Evolutionary conservation across 2,797 vertebrate genomes (phyloP).

Genomic region (Phylloscopus collybita): DNA sequence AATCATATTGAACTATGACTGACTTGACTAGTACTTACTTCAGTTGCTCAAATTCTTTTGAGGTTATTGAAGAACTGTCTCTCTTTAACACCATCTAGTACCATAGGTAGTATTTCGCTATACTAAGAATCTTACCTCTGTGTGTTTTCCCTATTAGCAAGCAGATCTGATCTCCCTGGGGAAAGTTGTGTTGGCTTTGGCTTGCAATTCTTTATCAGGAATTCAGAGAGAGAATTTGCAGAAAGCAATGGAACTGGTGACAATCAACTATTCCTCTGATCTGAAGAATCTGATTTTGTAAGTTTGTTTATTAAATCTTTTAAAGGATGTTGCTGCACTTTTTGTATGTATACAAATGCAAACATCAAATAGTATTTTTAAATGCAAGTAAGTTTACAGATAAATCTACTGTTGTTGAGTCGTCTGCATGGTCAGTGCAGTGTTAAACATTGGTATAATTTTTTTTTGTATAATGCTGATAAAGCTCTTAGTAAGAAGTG

Average conservation of each 20-base stretch:
- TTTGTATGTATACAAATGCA: neutral
- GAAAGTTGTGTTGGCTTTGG: conserved; percentile 98
- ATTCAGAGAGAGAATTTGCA: conserved; percentile 99
- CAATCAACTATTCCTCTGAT: conserved; percentile 99
- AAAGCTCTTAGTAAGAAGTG: neutral
- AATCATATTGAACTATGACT: neutral
- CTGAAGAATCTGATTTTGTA: conserved; percentile 99
- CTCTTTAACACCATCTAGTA: neutral
- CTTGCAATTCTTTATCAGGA: conserved; percentile 98
- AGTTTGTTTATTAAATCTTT: conserved; percentile 56
- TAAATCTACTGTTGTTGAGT: neutral
- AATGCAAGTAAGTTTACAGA: neutral
- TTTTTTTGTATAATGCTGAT: neutral
- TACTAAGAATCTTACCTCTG: neutral
- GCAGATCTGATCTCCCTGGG: conserved; percentile 98
- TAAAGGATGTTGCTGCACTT: neutral
- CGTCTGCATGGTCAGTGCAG: neutral
- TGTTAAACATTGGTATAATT: neutral
- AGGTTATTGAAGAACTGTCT: neutral
- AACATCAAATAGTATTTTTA: neutral
- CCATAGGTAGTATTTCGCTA: neutral
- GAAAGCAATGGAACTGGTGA: conserved; percentile 99
- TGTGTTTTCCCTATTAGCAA: conserved; percentile 86
- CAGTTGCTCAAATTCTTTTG: neutral
- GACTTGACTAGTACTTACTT: neutral